Percentiles rank a stretch among this genome's conserved stretches.
phyloP scores from a whole-genome alignment of 2,113 vertebrate genomes.

The Pseudorectes ferrugineus region DNA sequence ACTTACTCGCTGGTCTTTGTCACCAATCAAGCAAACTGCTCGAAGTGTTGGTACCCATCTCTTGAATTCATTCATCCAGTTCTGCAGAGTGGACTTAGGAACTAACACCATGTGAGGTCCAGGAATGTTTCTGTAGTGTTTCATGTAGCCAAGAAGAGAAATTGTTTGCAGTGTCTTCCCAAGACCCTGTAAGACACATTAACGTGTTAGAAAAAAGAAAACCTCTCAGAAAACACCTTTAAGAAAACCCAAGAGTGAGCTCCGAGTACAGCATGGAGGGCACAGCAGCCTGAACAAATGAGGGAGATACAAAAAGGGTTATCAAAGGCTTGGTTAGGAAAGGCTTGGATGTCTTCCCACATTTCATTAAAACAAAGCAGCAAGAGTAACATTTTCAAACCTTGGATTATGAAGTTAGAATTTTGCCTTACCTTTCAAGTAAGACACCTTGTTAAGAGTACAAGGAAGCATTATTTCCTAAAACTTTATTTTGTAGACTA shows the following conservation, averaged over 20 bases:
- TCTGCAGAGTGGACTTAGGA: conserved; percentile 98
- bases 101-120: conserved; percentile 99
- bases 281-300: neutral
- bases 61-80: conserved; percentile 99
- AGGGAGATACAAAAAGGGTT: neutral
- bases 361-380: neutral
- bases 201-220: neutral
- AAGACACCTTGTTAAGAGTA: neutral
- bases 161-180: conserved; percentile 98
- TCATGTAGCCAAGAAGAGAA: conserved; percentile 97
- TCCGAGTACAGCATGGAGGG: neutral
- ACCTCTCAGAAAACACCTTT: neutral
- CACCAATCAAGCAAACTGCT: conserved; percentile 95
- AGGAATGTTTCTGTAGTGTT: conserved; percentile 97
- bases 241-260: neutral
- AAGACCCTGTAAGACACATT: conserved; percentile 79
- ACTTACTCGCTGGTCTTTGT: conserved; percentile 90
- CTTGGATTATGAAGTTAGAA: neutral
- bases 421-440: neutral
- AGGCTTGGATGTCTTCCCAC: neutral
- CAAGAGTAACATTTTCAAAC: neutral
- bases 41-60: conserved; percentile 96
- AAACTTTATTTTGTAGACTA: neutral
- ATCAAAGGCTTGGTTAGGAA: neutral
- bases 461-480: neutral